Evolutionary conservation across 2,888 invertebrate genomes (phyloP), one percentile per base, ranked within the genome.

Genomic region (Andrena dorsata): DNA sequence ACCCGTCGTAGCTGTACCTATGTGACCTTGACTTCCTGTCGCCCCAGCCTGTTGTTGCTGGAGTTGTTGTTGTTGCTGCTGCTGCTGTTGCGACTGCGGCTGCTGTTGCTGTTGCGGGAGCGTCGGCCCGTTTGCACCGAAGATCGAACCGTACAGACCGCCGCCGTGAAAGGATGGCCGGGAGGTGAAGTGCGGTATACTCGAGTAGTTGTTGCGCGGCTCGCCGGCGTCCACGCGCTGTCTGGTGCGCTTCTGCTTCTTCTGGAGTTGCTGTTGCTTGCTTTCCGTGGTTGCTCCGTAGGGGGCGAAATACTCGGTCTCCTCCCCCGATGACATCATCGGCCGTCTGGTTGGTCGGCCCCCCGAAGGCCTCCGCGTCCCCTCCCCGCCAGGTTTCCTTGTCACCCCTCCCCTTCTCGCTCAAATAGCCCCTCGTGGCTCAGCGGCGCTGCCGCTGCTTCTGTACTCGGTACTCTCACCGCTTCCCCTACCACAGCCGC

Each of bases 261-360:
- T 97, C 96, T 97, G 96, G 95, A 97, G 97, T 93, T 94, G 94
- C 96, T 94, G 92, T 95, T 95, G 90, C 95, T 95, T 89, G 95
- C 94, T 94, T 94, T 95, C 94, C 94, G 94, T 94, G 93, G 93
- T 93, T 94, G 94, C 97, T 97, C 97, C 97, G 96, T 97, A 97
- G 97, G 97, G 97, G 96, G 97, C 97, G 96, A 97, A 97, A 96
- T 96, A 96, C 95, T 97, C 97, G 96, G 97, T 97, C 97, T 98
- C 97, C 97, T 98, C 98, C 97, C 97, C 98, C 97, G 97, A 97
- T 98, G 97, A 98, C 98, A 98, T 98, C 97, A 97, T 97, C 96
- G 96, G 97, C 97, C 95, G 96, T 96, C 94, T 94, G 94, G 93
- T 94, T 94, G 94, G 94, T 95, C 95, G 96, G 95, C 96, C 96